Base-by-base conservation (phyloP, 2,888 invertebrate species). In the Trileptium ribeirensis region DNA sequence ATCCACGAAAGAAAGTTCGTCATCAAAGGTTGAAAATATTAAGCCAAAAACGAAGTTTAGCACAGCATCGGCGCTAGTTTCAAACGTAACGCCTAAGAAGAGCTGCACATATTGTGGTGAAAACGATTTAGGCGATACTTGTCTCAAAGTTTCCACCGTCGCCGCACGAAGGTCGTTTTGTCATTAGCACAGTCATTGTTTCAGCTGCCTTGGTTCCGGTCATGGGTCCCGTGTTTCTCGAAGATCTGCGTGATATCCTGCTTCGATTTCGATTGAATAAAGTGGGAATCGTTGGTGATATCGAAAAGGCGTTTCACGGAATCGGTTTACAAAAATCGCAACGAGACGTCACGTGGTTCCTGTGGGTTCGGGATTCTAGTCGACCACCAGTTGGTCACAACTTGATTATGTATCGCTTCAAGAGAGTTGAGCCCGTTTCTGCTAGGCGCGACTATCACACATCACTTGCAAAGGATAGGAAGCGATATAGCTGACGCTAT, bases 381-480 rank as follows among this genome's bases (percentile, higher is more conserved):
- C 8, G n/a, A 34, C 82, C 80, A 3, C 78, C 80, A 0, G 82
- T 40, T 51, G 67, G 1, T 29, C 15, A 0, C 38, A 1, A 39
- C 34, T 80, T 15, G 79, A 81, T 24, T 82, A 82, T 1, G 0
- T 78, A 81, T 2, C 79, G 85, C 24, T 86, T 85, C 81, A 51
- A 67, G 0, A 24, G 83, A 3, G 70, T 86, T 67, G 0, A 74
- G 78, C 15, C 85, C 85, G 0, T 85, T 81, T 67, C 39, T 85
- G 24, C 39, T 80, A 38, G 79, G 36, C 33, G 77, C 29, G 67
- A 79, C 40, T 31, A 24, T 83, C n/a, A 34, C 37, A 31, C 39
- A 81, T 39, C 81, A 81, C 36, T 39, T 81, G 36, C 1, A 34
- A 33, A 33, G 29, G 2, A 24, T 3, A 1, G 36, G 31, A 1